A percentile compares a stretch with the other conserved stretches of the same genome.
Conservation (phyloP, 2,113 vertebrate species). For the Myrmecophaga tridactyla region DNA sequence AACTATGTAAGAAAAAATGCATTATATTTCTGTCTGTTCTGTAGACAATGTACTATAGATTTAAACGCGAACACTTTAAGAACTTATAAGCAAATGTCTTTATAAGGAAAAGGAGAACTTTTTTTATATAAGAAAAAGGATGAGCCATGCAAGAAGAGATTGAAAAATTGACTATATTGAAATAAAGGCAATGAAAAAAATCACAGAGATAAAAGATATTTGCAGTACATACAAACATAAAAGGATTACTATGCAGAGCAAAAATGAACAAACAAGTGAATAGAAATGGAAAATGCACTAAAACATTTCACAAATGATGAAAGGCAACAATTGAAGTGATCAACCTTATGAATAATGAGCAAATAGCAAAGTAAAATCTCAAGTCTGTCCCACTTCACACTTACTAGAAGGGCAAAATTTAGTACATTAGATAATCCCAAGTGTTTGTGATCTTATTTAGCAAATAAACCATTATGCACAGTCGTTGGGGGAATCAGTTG, state of each 20-base stretch:
- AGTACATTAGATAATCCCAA: not conserved
- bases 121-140: not conserved
- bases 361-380: not conserved
- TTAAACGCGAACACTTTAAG: not conserved
- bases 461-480: not conserved
- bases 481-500: not conserved
- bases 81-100: not conserved
- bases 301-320: not conserved
- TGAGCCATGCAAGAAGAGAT: not conserved
- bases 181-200: not conserved
- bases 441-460: not conserved
- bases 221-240: not conserved
- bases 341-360: not conserved
- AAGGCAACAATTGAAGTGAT: not conserved
- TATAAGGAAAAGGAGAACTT: not conserved
- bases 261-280: not conserved
- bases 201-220: not conserved
- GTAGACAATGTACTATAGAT: not conserved
- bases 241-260: not conserved
- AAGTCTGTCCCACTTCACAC: too few species aligned
- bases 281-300: not conserved
- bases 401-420: too few species aligned
- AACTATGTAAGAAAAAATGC: not conserved
- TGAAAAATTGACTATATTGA: not conserved
- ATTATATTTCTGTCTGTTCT: not conserved